phyloP scores from a whole-genome alignment of 2,888 invertebrate genomes.

The Drosophila cognata region DNA sequence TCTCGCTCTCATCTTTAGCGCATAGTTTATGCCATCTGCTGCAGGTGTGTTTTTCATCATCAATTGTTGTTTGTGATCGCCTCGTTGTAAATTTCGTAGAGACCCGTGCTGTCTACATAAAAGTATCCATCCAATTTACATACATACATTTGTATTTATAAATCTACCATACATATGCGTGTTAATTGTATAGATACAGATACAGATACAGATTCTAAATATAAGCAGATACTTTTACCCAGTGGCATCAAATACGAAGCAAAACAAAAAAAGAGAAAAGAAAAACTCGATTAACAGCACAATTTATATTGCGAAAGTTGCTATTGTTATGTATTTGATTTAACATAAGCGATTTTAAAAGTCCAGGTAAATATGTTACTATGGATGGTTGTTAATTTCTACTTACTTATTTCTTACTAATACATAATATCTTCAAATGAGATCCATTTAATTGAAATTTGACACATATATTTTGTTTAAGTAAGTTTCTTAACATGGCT shows the following conservation, averaged over 20 bases:
- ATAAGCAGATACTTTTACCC: conserved; percentile 50
- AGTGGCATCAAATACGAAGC: conserved; percentile 41
- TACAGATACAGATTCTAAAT: conserved; percentile 31
- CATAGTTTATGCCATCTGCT: not conserved
- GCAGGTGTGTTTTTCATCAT: conserved; percentile 1
- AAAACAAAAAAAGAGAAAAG: conserved; percentile 25
- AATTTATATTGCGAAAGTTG: conserved; percentile 3
- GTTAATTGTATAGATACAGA: conserved; percentile 4
- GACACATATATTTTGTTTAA: not conserved
- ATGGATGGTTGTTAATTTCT: not conserved
- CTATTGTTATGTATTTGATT: conserved; percentile 4
- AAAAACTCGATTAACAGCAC: conserved; percentile 11
- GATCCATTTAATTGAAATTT: not conserved
- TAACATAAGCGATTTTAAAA: not conserved
- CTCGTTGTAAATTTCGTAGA: conserved; percentile 3
- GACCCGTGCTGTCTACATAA: conserved; percentile 13
- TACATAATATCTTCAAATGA: not conserved
- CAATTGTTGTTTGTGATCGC: not conserved
- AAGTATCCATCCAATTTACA: conserved; percentile 23
- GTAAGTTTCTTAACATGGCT: not conserved
- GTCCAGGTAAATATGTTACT: not conserved
- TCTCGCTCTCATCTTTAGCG: not conserved
- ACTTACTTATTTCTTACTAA: not conserved
- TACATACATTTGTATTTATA: conserved; percentile 36
- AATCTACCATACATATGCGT: conserved; percentile 15